Base-by-base conservation (phyloP, 1,140 invertebrate genomes). In the Maconellicoccus hirsutus region DNA sequence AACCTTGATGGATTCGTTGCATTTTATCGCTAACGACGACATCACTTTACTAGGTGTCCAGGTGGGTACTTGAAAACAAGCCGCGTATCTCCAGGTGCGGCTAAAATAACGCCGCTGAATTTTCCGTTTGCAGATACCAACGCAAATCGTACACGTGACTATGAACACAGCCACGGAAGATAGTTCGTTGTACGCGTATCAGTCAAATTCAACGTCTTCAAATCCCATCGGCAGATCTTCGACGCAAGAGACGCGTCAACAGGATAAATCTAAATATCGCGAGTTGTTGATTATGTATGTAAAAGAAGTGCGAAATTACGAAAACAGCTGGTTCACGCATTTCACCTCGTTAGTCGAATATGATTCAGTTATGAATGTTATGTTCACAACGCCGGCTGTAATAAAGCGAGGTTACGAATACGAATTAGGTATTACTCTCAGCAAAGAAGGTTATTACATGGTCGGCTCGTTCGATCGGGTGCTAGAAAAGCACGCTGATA, bases 301-400 rank as follows among this genome's bases (percentile, higher is more conserved):
- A 71, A 72, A 78, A 52, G 72, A 76, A 61, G 78, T 78, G 72
- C 73, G 71, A 0, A 78, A 78, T 71, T 76, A 76, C 19, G 72
- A 74, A 23, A 75, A 78, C 14, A 72, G 79, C 7, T 77, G 78
- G 16, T 79, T 78, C 70, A 78, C 77, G 10, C 78, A 79, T 72
- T 78, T 77, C 59, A 78, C 77, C 38, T 76, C 77, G 29, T 75
- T 76, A 21, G 76, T 79, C 59, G 79, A 83, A 0, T 86, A 85
- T 76, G 81, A 85, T 38, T 85, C 84, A 38, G 80, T 89, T 72
- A 83, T 90, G 70, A 89, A 91, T 77, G 88, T 92, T 73, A 86
- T 84, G 70, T 91, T 91, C 78, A 90, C 91, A 80, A 79, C 89
- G 77, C 83, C 86, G 72, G 85, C 88, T 12, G 25, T 66, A 10